Evolutionary conservation across 1,140 invertebrate genomes (phyloP), one percentile per base, ranked within the genome.

Genomic region (Drosophila orosa): DNA sequence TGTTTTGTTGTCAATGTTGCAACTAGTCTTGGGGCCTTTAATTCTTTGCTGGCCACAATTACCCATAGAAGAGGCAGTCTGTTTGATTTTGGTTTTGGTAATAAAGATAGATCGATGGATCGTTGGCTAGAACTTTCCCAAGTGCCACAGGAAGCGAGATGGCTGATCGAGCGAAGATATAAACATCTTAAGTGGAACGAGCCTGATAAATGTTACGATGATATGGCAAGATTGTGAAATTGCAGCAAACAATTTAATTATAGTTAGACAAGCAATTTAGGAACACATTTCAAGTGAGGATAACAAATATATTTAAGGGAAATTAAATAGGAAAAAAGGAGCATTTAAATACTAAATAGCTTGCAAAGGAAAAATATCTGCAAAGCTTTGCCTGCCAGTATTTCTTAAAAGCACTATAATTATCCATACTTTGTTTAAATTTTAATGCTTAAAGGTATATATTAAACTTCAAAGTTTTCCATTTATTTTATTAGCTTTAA

Each of bases 61-160:
- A 75, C 60, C 71, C 44, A 40, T 58, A 52, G 60, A 65, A 57
- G 25, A 74, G 71, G 45, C 60, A 24, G 73, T 75, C 44, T 75
- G 73, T 75, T 75, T 75, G 73, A 58, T 75, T 74, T 75, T 66
- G 72, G 59, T 29, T 52, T 58, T 15, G 60, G 52, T 75, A 74
- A 66, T 75, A 74, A 75, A 75, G 73, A 74, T 75, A 55, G 72
- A 75, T 75, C 25, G 72, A 65, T 74, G 31, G 60, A 74, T 74
- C 40, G 35, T 2, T 19, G 61, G 47, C 17, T 55, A 42, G 47
- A 69, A 25, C 17, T 13, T 29, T 27, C 3, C 15, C 12, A 24
- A 67, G 35, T 13, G 22, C 29, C 39, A 66, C 71, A 59, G 72
- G 72, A 54, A 75, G 72, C 48, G 58, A 48, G 33, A 37, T 24